These are phyloP conservation scores for Vimba vimba DNA, from an alignment of 2,113 vertebrate species.

Conservation along the genomic window DNA sequence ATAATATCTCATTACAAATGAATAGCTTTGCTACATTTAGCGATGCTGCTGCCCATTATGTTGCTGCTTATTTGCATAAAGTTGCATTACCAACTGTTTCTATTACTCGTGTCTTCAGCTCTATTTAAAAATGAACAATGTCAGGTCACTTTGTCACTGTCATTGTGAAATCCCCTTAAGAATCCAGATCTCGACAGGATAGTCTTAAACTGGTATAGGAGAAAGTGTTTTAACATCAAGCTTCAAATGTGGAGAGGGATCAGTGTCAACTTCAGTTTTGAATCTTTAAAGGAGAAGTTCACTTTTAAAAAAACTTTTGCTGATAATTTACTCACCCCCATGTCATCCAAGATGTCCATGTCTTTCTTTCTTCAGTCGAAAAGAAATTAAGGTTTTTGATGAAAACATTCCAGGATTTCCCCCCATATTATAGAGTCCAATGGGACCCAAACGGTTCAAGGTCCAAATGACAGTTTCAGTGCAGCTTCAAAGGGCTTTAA, in stretches of 20 bases:
- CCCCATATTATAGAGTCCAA: too few relatives aligned
- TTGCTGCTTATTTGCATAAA: neutral
- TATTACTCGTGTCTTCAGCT: neutral
- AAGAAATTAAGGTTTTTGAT: too few relatives aligned
- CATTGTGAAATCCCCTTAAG: neutral
- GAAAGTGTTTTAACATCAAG: neutral
- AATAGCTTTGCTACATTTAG: neutral
- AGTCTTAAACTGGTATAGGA: neutral
- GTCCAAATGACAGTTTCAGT: too few relatives aligned
- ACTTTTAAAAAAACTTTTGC: too few relatives aligned
- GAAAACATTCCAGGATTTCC: too few relatives aligned
- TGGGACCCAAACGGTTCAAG: too few relatives aligned
- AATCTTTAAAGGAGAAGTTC: too few relatives aligned
- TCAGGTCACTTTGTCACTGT: neutral
- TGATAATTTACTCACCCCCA: too few relatives aligned
- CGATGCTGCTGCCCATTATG: neutral
- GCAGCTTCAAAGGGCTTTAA: too few relatives aligned
- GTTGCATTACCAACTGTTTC: neutral
- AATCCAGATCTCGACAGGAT: neutral
- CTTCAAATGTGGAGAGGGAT: slow-evolving; percentile 32
- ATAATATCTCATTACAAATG: neutral
- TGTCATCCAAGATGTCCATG: too few relatives aligned
- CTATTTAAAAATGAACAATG: neutral
- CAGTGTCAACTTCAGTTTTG: neutral
- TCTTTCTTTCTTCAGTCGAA: too few relatives aligned